Percentiles rank a stretch among this genome's conserved stretches.
phyloP scores from a whole-genome alignment of 2,888 invertebrate species.

The Acleris literana region DNA sequence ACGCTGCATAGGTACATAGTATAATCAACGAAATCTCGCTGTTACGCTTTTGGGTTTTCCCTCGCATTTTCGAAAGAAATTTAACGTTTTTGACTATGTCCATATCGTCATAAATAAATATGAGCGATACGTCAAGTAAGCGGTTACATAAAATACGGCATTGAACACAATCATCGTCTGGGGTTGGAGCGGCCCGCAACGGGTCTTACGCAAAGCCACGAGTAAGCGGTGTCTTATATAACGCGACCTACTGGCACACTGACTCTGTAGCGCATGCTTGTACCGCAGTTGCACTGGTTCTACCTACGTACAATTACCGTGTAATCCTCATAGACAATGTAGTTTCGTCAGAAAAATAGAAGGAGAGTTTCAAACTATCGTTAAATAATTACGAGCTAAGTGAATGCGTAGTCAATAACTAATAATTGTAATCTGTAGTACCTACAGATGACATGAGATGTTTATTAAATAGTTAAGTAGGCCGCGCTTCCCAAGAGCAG shows the following conservation, averaged over 20 bases:
- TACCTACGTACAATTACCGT: conserved; percentile 50
- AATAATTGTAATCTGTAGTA: too few relatives aligned
- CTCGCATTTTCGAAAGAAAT: too few relatives aligned
- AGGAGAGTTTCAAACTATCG: too few relatives aligned
- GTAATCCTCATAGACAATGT: conserved; percentile 23
- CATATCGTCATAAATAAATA: not conserved
- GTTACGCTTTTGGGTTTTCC: too few relatives aligned
- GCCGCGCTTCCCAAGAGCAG: too few relatives aligned
- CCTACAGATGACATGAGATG: too few relatives aligned
- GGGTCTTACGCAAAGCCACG: conserved; percentile 69
- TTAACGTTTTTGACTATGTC: too few relatives aligned
- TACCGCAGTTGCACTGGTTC: conserved; percentile 54
- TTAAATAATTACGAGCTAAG: too few relatives aligned
- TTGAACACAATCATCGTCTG: conserved; percentile 53
- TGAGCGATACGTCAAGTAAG: conserved; percentile 16
- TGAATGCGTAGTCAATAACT: too few relatives aligned
- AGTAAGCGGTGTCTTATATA: conserved; percentile 72
- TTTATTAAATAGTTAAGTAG: too few relatives aligned
- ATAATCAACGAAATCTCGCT: too few relatives aligned
- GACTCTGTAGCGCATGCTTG: conserved; percentile 64
- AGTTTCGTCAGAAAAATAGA: not conserved
- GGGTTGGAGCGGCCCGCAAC: conserved; percentile 61
- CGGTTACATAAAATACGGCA: conserved; percentile 39
- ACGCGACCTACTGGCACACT: conserved; percentile 76
- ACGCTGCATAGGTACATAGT: too few relatives aligned